These are phyloP conservation scores for Colletes collaris DNA, from an alignment of 2,888 invertebrate species.

Conservation along the genomic window DNA sequence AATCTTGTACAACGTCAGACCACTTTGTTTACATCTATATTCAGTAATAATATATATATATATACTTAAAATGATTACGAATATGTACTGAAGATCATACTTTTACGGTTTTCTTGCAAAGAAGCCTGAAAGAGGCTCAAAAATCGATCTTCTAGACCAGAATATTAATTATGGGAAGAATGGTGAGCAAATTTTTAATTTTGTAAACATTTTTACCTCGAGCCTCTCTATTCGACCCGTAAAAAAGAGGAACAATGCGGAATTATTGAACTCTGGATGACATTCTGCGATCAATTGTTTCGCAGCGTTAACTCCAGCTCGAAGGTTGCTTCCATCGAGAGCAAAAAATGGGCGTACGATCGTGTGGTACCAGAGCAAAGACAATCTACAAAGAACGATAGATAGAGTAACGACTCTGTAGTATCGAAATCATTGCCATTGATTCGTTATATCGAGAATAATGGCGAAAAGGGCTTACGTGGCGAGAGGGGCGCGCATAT, in stretches of 20 bases:
- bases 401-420: not conserved
- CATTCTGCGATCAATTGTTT: constrained; percentile 84
- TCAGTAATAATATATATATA: too few relatives aligned
- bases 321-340: constrained; percentile 86
- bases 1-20: too few relatives aligned
- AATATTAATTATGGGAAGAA: too few relatives aligned
- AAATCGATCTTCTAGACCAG: too few relatives aligned
- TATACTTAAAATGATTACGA: too few relatives aligned
- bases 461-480: constrained; percentile 83
- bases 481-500: constrained; percentile 88
- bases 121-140: too few relatives aligned
- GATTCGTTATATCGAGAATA: too few relatives aligned
- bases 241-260: constrained; percentile 88
- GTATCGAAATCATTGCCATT: too few relatives aligned
- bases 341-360: constrained; percentile 88
- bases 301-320: constrained; percentile 85
- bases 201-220: constrained; percentile 83
- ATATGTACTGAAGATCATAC: too few relatives aligned
- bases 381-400: constrained; percentile 61
- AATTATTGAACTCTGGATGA: constrained; percentile 85
- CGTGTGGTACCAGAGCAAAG: constrained; percentile 87
- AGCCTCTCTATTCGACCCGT: constrained; percentile 86
- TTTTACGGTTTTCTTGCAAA: too few relatives aligned
- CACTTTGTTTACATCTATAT: too few relatives aligned
- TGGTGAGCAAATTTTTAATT: too few relatives aligned